Conservation (phyloP, 2,797 vertebrate genomes). For the Myotis findleyi region DNA sequence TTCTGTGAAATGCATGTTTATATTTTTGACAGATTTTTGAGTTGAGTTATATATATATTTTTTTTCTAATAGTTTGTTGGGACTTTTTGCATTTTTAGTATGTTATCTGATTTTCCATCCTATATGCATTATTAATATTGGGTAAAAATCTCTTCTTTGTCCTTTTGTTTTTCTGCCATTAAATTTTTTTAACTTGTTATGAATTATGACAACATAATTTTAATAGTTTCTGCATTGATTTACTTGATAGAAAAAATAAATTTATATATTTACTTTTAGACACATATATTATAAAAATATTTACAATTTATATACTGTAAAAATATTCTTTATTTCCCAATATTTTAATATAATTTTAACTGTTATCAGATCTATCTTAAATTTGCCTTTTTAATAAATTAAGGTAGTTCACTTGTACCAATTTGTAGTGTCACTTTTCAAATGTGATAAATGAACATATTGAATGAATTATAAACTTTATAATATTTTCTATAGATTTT, state of each 20-base stretch:
- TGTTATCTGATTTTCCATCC: neutral
- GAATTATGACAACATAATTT: neutral
- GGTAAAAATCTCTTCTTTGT: neutral
- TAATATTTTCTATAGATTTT: neutral
- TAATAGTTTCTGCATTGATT: neutral
- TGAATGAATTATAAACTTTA: neutral
- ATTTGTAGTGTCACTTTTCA: neutral
- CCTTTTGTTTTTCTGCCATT: neutral
- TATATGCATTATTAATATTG: neutral
- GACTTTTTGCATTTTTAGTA: neutral
- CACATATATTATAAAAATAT: neutral
- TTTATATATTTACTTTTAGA: neutral
- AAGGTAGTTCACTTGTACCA: neutral
- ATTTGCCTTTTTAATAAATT: neutral
- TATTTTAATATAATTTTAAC: neutral
- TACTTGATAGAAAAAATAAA: neutral
- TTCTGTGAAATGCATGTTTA: neutral
- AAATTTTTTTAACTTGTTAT: conserved; percentile 11
- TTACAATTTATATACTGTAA: neutral
- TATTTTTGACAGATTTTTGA: neutral
- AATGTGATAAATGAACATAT: neutral
- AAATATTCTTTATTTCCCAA: neutral
- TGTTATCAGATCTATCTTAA: neutral
- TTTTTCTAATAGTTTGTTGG: neutral
- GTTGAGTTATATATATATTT: neutral